Evolutionary conservation across 2,888 invertebrate species (phyloP), one percentile per base, ranked within the genome.

Genomic region (Latrodectus elegans): DNA sequence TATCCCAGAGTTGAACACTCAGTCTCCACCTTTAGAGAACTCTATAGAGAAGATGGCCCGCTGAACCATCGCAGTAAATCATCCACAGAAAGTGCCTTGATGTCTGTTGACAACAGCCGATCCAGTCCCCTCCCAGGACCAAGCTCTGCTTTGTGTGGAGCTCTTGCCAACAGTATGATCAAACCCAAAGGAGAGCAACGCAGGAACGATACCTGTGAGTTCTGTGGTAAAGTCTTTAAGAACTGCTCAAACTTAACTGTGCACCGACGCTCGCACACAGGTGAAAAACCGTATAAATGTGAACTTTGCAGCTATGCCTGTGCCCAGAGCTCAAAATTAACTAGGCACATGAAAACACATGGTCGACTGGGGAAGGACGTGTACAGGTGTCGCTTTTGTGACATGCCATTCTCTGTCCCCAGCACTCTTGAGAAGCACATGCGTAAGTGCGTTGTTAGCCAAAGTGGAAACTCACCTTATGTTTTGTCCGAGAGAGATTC

Each of bases 381-480:
- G 88, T 99, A 98, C 93, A 95, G 98, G 90, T 99, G 99, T 93
- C 95, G 98, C 90, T 99, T 99, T 93, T 99, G 99, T 93, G 97
- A 97, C 93, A 99, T 99, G 99, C 99, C 99, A 82, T 99, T 99
- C 94, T 99, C 98, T 77, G 99, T 99, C 90, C 98, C 99, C 89
- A 98, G 99, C 89, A 99, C 99, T 11, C 94, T 99, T 88, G 99
- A 99, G 93, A 99, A 99, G 93, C 99, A 99, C 94, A 99, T 99
- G 99, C 95, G 99, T 84, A 99, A 99, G 93, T 99, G 99, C 93
- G 98, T 99, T 89, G 99, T 98, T 90, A 97, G 96, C 93, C 96
- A 96, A 93, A 93, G 93, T 90, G 88, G 87, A 22, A 73, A 68
- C 4, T 84, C 84, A 15, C 80, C 85, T n/a, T 89, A 85, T 67